Evolutionary conservation across 2,797 vertebrate genomes (phyloP).

Genomic region (Scarus forsteni): DNA sequence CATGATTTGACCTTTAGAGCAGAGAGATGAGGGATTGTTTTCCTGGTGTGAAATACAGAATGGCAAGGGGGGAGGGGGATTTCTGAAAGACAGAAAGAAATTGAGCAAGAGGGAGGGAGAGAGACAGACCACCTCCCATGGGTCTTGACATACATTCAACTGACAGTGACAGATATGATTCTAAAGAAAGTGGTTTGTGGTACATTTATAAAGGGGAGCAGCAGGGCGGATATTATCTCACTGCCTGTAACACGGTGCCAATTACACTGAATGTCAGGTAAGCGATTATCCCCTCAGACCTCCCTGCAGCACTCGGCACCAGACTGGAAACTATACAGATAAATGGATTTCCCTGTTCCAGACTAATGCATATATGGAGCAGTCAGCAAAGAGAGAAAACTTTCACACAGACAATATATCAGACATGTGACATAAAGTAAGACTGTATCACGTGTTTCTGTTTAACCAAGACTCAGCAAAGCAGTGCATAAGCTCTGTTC

Average conservation of each 20-base stretch:
- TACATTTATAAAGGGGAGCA: conserved; percentile 51
- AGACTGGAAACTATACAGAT: conserved; percentile 22
- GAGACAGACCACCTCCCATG: conserved; percentile 39
- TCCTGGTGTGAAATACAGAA: conserved; percentile 50
- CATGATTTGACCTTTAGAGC: conserved; percentile 76
- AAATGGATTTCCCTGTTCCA: conserved; percentile 3
- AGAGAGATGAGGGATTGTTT: conserved; percentile 58
- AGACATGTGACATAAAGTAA: background rate
- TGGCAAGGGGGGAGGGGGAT: background rate
- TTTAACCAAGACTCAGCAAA: background rate
- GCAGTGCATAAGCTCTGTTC: no score
- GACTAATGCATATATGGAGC: background rate
- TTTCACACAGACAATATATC: background rate
- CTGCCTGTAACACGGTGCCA: conserved; percentile 31
- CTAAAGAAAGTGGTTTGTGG: conserved; percentile 54
- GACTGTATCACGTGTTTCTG: background rate
- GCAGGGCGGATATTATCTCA: conserved; percentile 34
- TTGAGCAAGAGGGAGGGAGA: background rate
- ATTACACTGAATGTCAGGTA: conserved; percentile 52
- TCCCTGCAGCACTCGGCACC: conserved; percentile 16
- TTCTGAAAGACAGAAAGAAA: conserved; percentile 13
- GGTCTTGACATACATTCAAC: conserved; percentile 75
- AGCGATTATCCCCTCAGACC: conserved; percentile 34
- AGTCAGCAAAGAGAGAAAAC: background rate
- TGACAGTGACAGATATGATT: conserved; percentile 72